Conservation (phyloP, 2,113 vertebrate genomes). For the Carassius gibelio region DNA sequence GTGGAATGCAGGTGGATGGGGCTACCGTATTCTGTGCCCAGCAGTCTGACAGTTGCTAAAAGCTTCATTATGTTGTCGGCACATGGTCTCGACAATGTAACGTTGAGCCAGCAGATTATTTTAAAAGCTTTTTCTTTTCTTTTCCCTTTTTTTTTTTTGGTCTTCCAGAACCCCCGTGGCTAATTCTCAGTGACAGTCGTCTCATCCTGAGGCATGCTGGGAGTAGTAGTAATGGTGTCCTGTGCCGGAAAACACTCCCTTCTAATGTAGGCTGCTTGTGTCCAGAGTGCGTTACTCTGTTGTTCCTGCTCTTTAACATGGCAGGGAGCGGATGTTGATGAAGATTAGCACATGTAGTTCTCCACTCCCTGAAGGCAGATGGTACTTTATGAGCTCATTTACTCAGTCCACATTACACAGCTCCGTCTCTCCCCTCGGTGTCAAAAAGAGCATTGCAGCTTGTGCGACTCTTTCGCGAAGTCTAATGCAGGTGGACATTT, state of each 20-base stretch:
- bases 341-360: constrained; percentile 76
- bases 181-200: constrained; percentile 85
- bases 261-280: constrained; percentile 77
- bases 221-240: constrained; percentile 79
- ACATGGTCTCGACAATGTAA: constrained; percentile 53
- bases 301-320: constrained; percentile 76
- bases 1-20: constrained; percentile 50
- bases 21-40: constrained; percentile 62
- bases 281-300: constrained; percentile 66
- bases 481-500: neutral
- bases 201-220: constrained; percentile 79
- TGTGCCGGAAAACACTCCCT: constrained; percentile 78
- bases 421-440: constrained; percentile 14
- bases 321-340: constrained; percentile 78
- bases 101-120: constrained; percentile 72
- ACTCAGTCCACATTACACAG: constrained; percentile 47
- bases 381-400: constrained; percentile 65
- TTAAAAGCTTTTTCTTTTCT: constrained; percentile 71
- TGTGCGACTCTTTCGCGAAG: neutral
- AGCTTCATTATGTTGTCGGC: constrained; percentile 82
- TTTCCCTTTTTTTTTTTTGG: constrained; percentile 48
- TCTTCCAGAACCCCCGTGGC: constrained; percentile 69
- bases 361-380: constrained; percentile 70
- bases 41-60: constrained; percentile 80
- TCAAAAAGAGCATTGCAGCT: neutral